Base-by-base conservation (phyloP, 2,797 vertebrate genomes). In the Sebastes itinus region DNA sequence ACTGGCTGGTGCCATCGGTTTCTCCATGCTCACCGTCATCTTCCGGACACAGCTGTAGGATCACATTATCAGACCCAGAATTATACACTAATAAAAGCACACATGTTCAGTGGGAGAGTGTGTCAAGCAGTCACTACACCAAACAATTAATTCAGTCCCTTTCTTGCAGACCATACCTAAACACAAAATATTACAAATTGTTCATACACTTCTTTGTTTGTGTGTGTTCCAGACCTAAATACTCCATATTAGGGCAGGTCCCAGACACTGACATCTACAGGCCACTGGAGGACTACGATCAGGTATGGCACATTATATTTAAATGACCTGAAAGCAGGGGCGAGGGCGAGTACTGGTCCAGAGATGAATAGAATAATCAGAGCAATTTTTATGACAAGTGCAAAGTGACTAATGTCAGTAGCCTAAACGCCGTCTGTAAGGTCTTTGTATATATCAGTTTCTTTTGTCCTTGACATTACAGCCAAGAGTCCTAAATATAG, bases 11-110 rank as follows among this genome's bases (percentile, higher is more conserved):
- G 94, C 98, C 0, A 96, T 99, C n/a, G 97, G 74, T 35, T 99
- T 99, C 75, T 96, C 97, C 27, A 92, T 99, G 84, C 94, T 99
- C 84, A 98, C 97, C 0, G 93, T 99, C 87, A 97, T 99, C 93
- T 95, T 99, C 94, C 97, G 97, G 83, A 99, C 96, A 1, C 98
- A 99, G 89, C 94, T 97, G 98, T 99, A 91, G 95, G 97, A 72
- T 78, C 1, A 66, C 54, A 22, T 6, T 4, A 2, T 38, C 69
- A 63, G 55, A 65, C n/a, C 52, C 42, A 52, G 22, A 65, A 4
- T 46, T n/a, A 66, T 8, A 32, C 16, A 42, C 18, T 6, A 42
- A 62, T 18, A 63, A 32, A 46, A 8, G 2, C 35, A 14, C 23
- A 38, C 10, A 20, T 32, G n/a, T 59, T 66, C 2, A 42, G 7